Evolutionary conservation across 2,113 vertebrate genomes (phyloP), one percentile per base, ranked within the genome.

Genomic region (Enhydra lutris): DNA sequence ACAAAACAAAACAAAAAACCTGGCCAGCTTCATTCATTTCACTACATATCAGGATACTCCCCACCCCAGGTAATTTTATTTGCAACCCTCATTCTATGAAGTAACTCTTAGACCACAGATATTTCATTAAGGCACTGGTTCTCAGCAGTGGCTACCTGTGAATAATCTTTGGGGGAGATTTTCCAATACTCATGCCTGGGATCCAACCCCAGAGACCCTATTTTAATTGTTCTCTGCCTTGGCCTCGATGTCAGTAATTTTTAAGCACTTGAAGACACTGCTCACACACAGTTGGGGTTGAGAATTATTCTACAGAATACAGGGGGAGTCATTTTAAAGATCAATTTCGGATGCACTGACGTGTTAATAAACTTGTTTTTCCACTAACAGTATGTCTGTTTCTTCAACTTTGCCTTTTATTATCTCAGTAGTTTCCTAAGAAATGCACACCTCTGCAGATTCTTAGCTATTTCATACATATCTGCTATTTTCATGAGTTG

Each of bases 371-470:
- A 36, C 10, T 65, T 85, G 17, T 61, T 89, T 84, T 81, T 18
- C 74, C 34, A 85, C 20, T 14, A 91, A 39, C 52, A 71, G 1
- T 73, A 26, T 45, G 8, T 59, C 26, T 78, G 9, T 45, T 84
- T 80, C 91, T 65, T 91, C 20, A 87, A 14, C 55, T 78, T 95
- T 84, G 65, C 17, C 91, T 85, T 93, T 88, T 31, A 91, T 76
- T 76, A 69, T 80, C 50, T 76, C 71, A 85, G 61, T 79, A 74
- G 1, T 88, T 76, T 94, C 50, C 55, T 91, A 63, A 63, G 14
- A 94, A 92, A 91, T 80, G 23, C 3, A 57, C 10, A 92, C 73
- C 10, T 93, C 95, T 71, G 24, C 4, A 80, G 24, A 92, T 61
- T 84, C 78, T 45, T 69, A 83, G 29, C 65, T 86, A 78, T 34